Percentiles rank a stretch among this genome's conserved stretches.
Conservation (phyloP, 2,797 vertebrate genomes). For the Poecilia picta region DNA sequence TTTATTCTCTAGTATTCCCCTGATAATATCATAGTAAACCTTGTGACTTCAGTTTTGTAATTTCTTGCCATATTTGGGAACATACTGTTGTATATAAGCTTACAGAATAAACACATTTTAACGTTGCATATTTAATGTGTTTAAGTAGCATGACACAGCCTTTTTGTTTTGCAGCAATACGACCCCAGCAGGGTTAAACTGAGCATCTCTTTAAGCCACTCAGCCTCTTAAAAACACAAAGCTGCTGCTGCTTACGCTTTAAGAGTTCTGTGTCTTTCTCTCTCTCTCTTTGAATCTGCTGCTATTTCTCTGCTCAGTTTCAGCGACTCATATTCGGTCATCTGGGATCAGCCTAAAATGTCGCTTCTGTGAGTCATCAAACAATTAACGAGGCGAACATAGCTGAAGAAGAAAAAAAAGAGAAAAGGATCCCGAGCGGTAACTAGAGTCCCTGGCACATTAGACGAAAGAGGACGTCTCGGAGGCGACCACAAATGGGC, state of each 20-base stretch:
- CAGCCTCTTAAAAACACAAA: constrained; percentile 18
- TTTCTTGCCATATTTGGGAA: too few species aligned
- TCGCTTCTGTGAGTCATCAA: constrained; percentile 51
- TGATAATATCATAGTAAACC: not conserved
- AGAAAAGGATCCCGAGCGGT: constrained; percentile 37
- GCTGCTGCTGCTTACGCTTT: constrained; percentile 25
- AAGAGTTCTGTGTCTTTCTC: constrained; percentile 21
- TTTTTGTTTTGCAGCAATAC: constrained; percentile 19
- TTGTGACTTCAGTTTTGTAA: not conserved
- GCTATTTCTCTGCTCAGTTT: constrained; percentile 26
- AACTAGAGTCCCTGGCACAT: constrained; percentile 48
- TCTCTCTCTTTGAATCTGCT: constrained; percentile 7
- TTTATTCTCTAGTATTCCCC: not conserved
- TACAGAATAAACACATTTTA: not conserved
- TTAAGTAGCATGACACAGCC: constrained; percentile 2
- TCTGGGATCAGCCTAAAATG: constrained; percentile 45
- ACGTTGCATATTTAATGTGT: not conserved
- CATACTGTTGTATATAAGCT: not conserved
- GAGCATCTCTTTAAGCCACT: constrained; percentile 9
- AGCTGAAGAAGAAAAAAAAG: constrained; percentile 42
- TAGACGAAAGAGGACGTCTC: constrained; percentile 18
- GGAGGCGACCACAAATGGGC: constrained; percentile 19
- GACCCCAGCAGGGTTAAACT: constrained; percentile 7
- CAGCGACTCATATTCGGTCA: constrained; percentile 40
- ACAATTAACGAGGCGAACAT: constrained; percentile 44